These are phyloP conservation scores for Hemithea aestivaria DNA, from an alignment of 2,888 invertebrate genomes.

Conservation along the genomic window DNA sequence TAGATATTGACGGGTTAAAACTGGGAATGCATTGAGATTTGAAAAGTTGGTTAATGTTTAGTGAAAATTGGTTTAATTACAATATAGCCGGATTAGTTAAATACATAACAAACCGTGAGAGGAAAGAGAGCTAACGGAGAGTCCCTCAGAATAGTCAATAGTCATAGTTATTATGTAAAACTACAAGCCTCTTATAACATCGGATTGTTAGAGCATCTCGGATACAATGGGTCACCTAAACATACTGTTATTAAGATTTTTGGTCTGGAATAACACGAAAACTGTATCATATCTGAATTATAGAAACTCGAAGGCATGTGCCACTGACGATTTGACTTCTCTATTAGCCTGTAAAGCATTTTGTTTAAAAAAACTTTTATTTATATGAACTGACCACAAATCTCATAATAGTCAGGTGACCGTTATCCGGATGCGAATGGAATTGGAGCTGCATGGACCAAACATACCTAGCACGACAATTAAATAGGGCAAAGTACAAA, in stretches of 20 bases:
- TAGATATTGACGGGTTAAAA: conserved; percentile 35
- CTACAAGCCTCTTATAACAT: conserved; percentile 42
- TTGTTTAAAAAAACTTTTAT: too few species aligned
- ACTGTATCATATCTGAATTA: too few species aligned
- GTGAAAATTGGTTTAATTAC: conserved; percentile 25
- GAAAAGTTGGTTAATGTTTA: conserved; percentile 38
- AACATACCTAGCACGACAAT: conserved; percentile 70
- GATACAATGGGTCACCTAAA: conserved; percentile 27
- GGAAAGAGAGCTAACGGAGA: conserved; percentile 29
- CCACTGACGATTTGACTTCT: neutral
- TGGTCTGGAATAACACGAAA: conserved; percentile 16
- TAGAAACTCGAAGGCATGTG: too few species aligned
- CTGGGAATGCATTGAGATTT: conserved; percentile 56
- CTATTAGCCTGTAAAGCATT: too few species aligned
- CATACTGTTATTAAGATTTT: conserved; percentile 32
- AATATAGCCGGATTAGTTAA: conserved; percentile 29
- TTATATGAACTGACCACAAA: conserved; percentile 6
- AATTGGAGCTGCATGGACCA: conserved; percentile 71
- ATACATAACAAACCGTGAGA: conserved; percentile 40
- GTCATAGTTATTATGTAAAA: conserved; percentile 2
- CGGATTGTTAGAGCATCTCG: conserved; percentile 49
- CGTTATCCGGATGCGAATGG: conserved; percentile 35
- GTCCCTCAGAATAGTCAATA: conserved; percentile 18
- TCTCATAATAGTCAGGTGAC: conserved; percentile 16
- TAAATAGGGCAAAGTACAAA: conserved; percentile 75